Evolutionary conservation across 2,113 vertebrate species (phyloP).

Genomic region (Oxyruncus cristatus): DNA sequence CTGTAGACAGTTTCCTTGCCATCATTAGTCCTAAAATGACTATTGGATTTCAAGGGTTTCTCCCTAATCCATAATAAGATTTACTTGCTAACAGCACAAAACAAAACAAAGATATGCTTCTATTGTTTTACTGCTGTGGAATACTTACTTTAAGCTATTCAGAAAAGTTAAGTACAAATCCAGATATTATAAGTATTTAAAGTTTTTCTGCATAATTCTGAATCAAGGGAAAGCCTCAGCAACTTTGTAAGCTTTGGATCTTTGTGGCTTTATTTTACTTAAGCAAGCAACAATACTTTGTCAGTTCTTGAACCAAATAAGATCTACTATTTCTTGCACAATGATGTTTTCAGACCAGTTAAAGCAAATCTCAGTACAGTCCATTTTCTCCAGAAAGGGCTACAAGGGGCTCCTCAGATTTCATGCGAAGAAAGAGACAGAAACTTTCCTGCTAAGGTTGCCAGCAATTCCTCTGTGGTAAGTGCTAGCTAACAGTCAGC

Average conservation of each 20-base stretch:
- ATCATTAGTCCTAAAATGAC: constrained; percentile 66
- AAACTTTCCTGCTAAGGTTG: background rate
- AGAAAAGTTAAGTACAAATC: constrained; percentile 39
- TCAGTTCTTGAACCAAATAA: background rate
- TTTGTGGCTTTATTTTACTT: background rate
- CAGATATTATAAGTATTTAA: constrained; percentile 32
- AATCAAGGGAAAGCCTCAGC: background rate
- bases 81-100: constrained; percentile 66
- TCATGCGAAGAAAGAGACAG: background rate
- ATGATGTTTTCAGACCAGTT: background rate
- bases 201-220: background rate
- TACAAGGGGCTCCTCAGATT: background rate
- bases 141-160: constrained; percentile 44
- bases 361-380: background rate
- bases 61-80: constrained; percentile 69
- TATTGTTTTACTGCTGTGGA: constrained; percentile 42
- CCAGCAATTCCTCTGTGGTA: background rate
- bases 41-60: constrained; percentile 71
- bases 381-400: background rate
- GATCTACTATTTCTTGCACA: background rate
- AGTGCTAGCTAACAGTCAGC: background rate
- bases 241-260: background rate
- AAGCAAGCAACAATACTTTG: background rate
- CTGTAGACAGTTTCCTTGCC: constrained; percentile 55
- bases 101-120: constrained; percentile 67